Base-by-base conservation (phyloP, 2,888 invertebrate species). In the Altica lythri region DNA sequence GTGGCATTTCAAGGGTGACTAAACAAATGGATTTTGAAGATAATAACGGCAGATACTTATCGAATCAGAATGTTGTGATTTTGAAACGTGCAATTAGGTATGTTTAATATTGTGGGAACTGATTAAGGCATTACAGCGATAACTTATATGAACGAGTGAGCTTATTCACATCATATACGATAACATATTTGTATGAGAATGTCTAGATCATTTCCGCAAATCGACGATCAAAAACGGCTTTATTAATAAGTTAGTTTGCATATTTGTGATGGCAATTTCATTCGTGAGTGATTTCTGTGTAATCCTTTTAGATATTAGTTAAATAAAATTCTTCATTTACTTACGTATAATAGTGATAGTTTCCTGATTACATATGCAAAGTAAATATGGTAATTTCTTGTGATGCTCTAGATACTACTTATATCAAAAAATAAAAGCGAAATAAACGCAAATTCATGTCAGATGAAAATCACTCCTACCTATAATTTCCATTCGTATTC, bases 1-100 rank as follows among this genome's bases (percentile, higher is more conserved):
- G 61, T 61, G 62, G 55, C 62, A 22, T 53, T 59, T 59, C 43
- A 53, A 59, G 60, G 59, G 62, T 48, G 60, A 58, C 42, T 53
- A 45, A 54, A 60, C 55, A 55, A 45, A 58, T 52, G 55, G 55
- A 57, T 55, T 48, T 46, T 32, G 43, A 9, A 47, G 57, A 57
- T 59, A 58, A 58, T 55, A 37, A 50, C 32, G 34, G 47, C 17
- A 55, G 61, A 61, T 59, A 59, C 59, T 59, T 53, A 61, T 61
- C 61, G 40, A 52, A 52, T 54, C 46, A 51, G 55, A 51, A 53
- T 61, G 57, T 57, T 61, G 51, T 59, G 61, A 61, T 61, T 51
- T 53, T 25, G 49, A 51, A 55, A 55, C 55, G 49, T 53, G 50
- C 53, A 57, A 61, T 59, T 59, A 59, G 49, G 29, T 47, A 44